phyloP scores from a whole-genome alignment of 2,113 vertebrate genomes.

The Ancistrus triradiatus region DNA sequence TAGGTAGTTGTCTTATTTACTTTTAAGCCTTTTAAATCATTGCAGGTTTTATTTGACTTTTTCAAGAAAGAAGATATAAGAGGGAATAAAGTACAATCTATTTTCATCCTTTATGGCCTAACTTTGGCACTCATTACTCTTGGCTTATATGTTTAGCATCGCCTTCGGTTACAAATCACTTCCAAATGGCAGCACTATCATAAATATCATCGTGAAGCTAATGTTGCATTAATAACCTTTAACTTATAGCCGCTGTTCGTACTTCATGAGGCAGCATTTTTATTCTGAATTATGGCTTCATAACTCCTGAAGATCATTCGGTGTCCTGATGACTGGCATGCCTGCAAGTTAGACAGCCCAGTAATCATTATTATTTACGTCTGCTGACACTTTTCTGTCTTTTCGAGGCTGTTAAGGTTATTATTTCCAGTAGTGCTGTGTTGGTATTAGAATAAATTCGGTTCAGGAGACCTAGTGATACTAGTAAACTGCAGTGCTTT shows the following conservation, averaged over 20 bases:
- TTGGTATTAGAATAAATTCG: too few species aligned
- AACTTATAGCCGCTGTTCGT: background rate
- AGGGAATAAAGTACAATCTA: too few species aligned
- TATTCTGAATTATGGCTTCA: background rate
- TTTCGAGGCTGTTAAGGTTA: background rate
- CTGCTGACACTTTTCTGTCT: background rate
- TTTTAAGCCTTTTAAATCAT: too few species aligned
- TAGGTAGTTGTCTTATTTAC: too few species aligned
- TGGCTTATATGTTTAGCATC: background rate
- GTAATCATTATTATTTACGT: conserved; percentile 8
- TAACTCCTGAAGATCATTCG: conserved; percentile 4
- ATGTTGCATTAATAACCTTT: conserved; percentile 29
- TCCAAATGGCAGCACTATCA: conserved; percentile 2
- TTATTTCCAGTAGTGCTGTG: background rate
- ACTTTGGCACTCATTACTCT: background rate
- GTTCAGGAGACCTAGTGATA: too few species aligned
- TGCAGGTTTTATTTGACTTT: too few species aligned
- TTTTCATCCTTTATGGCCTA: too few species aligned
- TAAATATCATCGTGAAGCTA: conserved; percentile 29
- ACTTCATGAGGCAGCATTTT: background rate
- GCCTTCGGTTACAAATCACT: conserved; percentile 14
- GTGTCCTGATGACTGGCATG: conserved; percentile 14
- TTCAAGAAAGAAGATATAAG: too few species aligned
- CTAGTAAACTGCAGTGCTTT: background rate
- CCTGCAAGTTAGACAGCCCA: conserved; percentile 8